These are phyloP conservation scores for Deilephila elpenor DNA, from an alignment of 2,888 invertebrate genomes.

Conservation along the genomic window DNA sequence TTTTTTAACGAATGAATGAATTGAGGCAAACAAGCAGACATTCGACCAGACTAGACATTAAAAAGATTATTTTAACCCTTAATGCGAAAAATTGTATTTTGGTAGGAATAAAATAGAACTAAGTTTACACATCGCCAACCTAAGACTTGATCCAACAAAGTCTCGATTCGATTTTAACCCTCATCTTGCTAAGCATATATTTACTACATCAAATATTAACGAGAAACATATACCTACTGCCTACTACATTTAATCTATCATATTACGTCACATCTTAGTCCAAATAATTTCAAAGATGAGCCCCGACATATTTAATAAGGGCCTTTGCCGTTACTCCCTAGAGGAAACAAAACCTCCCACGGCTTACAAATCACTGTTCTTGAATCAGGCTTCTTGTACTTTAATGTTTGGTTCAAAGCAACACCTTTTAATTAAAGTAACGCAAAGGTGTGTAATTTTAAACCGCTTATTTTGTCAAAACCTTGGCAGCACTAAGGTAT, in stretches of 20 bases:
- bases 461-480: conserved; percentile 19
- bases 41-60: too few relatives aligned
- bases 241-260: not conserved
- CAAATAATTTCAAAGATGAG: not conserved
- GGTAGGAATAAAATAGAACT: too few relatives aligned
- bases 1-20: too few relatives aligned
- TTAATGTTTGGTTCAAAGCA: not conserved
- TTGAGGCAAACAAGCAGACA: too few relatives aligned
- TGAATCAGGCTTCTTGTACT: not conserved
- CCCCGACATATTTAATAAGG: not conserved
- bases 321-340: not conserved
- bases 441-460: conserved; percentile 15
- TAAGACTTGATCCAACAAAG: too few relatives aligned
- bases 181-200: too few relatives aligned
- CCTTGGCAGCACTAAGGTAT: conserved; percentile 18
- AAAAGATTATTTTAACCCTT: too few relatives aligned
- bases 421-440: conserved; percentile 17
- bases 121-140: too few relatives aligned
- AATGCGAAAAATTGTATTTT: too few relatives aligned
- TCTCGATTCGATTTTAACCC: too few relatives aligned
- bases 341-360: not conserved
- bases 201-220: too few relatives aligned
- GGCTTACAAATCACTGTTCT: not conserved
- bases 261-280: not conserved
- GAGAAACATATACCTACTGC: not conserved